phyloP scores from a whole-genome alignment of 2,797 vertebrate genomes.

The Myotis vivesi region DNA sequence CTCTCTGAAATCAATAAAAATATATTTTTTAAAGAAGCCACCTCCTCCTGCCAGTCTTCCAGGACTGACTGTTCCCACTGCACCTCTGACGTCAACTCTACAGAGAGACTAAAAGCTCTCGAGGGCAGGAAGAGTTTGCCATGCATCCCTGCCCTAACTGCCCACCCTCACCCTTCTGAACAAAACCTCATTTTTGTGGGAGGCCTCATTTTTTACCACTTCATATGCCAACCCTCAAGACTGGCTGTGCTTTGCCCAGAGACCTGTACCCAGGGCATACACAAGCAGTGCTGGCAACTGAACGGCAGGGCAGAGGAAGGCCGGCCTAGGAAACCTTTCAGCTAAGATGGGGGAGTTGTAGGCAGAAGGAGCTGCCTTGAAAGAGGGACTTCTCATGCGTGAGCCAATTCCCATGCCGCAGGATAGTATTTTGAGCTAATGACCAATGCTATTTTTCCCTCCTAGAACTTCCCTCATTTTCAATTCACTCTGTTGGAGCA shows the following conservation, averaged over 20 bases:
- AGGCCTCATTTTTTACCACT: background rate
- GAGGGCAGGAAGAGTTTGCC: background rate
- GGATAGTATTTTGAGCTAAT: background rate
- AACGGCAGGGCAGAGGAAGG: background rate
- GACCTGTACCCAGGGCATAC: background rate
- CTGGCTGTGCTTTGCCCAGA: background rate
- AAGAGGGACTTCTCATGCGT: background rate
- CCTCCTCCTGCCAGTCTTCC: background rate
- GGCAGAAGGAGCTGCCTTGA: background rate
- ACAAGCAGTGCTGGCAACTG: background rate
- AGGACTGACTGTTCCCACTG: background rate
- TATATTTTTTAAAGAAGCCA: background rate
- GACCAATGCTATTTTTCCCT: background rate
- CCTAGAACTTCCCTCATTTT: slow-evolving; percentile 38
- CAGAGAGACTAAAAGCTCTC: background rate
- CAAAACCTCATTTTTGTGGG: background rate
- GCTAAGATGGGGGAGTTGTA: background rate
- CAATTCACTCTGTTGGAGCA: background rate
- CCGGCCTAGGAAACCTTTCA: background rate
- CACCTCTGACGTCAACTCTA: background rate
- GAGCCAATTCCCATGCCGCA: background rate
- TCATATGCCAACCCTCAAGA: background rate
- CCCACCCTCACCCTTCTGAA: background rate
- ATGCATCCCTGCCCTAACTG: background rate
- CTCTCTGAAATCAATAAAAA: no score